These are phyloP conservation scores for Odontothrips loti DNA, from an alignment of 2,888 invertebrate genomes.

Conservation along the genomic window DNA sequence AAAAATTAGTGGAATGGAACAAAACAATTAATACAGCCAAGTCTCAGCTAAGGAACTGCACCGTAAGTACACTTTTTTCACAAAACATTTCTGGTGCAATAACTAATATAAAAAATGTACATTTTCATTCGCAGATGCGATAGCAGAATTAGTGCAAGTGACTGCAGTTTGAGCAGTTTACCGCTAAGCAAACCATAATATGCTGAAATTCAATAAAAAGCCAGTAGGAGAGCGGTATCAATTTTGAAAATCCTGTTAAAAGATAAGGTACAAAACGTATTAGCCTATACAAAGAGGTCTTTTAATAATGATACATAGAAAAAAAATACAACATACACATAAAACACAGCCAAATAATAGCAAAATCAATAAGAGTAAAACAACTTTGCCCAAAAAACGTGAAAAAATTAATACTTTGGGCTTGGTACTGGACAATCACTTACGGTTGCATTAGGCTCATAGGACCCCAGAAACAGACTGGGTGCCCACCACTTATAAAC, in stretches of 20 bases:
- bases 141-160: too few species aligned
- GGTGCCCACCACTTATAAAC: too few species aligned
- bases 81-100: too few species aligned
- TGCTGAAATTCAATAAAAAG: too few species aligned
- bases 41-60: not conserved
- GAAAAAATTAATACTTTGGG: not conserved
- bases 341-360: slow-evolving; percentile 6
- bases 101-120: too few species aligned
- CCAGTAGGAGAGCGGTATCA: too few species aligned
- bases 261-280: not conserved
- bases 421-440: not conserved
- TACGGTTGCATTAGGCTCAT: too few species aligned
- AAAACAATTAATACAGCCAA: not conserved
- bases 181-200: too few species aligned
- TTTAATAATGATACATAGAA: not conserved
- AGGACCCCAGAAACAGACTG: too few species aligned
- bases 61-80: not conserved
- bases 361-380: not conserved
- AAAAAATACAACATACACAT: not conserved
- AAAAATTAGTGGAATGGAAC: not conserved
- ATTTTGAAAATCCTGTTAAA: not conserved
- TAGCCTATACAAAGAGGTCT: not conserved
- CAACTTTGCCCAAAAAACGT: not conserved
- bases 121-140: too few species aligned
- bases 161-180: too few species aligned